Base-by-base conservation (phyloP, 2,888 invertebrate genomes). In the Ypsolopha sequella region DNA sequence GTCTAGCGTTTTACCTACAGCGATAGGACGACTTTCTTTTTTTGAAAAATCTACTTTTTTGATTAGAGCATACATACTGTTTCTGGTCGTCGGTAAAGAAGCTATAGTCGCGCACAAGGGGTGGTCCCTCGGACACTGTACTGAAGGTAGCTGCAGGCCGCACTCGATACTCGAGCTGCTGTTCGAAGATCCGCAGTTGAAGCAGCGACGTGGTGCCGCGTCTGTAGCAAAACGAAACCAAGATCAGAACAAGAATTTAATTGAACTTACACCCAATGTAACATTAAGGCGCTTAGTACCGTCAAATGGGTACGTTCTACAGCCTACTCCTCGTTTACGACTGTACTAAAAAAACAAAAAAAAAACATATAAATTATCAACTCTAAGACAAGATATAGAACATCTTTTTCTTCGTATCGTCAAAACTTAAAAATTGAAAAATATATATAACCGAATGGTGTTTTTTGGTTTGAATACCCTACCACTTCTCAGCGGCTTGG, bases 91-190 rank as follows among this genome's bases (percentile, higher is more conserved):
- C 39, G 39, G 39, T n/a, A 35, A 24, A 24, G 49, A 33, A 41
- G 49, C 49, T 9, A 41, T 33, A 11, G 41, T 47, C 7, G 11
- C 36, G 13, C 47, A 47, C 8, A 64, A 57, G 0, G 73, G 76
- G 6, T 60, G 57, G 33, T 71, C 68, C 2, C 54, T 55, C 0
- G 72, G 62, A 52, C 79, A 79, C 45, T 56, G 54, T 33, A 60
- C 59, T 6, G 61, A 41, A 4, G 58, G 36, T 56, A 36, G 50
- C 53, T 33, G 52, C 36, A 57, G 59, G 50, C 61, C 65, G 51
- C 67, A 68, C 8, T 57, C 53, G 36, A 63, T 64, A 48, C 54
- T 60, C 55, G 66, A 64, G 24, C 50, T 47, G 36, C 11, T 49
- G 36, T 10, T 49, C 34, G 41, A 24, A 7, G 48, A 11, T 13